Percentiles rank a stretch among this genome's conserved stretches.
Conservation (phyloP, 2,888 invertebrate species). For the Drosophila quinaria region DNA sequence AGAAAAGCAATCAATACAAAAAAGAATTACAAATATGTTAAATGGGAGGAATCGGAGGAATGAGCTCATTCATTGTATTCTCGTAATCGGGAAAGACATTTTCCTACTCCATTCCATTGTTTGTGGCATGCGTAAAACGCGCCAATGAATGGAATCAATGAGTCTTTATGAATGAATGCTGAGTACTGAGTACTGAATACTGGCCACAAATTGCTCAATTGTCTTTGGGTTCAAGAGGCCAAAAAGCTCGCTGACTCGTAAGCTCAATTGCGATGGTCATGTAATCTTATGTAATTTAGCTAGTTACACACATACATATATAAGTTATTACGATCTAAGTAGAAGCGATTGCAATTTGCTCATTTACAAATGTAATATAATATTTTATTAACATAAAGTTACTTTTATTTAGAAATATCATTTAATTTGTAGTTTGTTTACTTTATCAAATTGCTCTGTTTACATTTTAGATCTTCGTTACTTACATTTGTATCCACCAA, state of each 20-base stretch:
- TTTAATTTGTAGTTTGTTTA: too few species aligned
- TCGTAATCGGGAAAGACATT: constrained; percentile 13
- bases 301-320: constrained; percentile 1
- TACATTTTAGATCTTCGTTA: not conserved
- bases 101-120: constrained; percentile 12
- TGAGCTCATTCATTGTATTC: constrained; percentile 33
- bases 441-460: not conserved
- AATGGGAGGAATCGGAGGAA: constrained; percentile 7
- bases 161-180: constrained; percentile 59
- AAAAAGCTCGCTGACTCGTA: constrained; percentile 59
- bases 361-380: not conserved
- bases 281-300: constrained; percentile 47
- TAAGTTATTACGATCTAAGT: not conserved
- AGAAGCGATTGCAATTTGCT: constrained; percentile 1
- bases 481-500: not conserved
- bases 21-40: constrained; percentile 13
- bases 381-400: too few species aligned
- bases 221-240: constrained; percentile 72
- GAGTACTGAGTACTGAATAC: constrained; percentile 27
- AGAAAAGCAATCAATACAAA: constrained; percentile 27
- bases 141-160: constrained; percentile 68
- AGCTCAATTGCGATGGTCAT: constrained; percentile 70
- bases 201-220: constrained; percentile 73
- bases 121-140: constrained; percentile 50
- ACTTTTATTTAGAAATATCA: too few species aligned